Base-by-base conservation (phyloP, 2,888 invertebrate genomes). In the Acanthosoma haemorrhoidale region DNA sequence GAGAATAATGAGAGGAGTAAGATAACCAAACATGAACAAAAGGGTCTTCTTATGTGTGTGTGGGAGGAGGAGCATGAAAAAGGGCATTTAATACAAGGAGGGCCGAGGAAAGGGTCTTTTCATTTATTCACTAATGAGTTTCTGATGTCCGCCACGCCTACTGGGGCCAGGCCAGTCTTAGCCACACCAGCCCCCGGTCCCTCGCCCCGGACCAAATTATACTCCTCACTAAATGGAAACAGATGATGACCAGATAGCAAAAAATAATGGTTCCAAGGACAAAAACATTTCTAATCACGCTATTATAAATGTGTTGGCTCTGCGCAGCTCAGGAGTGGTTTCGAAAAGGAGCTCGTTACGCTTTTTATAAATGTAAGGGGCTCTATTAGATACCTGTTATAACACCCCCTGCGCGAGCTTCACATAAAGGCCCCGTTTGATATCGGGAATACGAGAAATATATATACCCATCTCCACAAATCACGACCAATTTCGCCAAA, bases 91-190 rank as follows among this genome's bases (percentile, higher is more conserved):
- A 51, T 51, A 51, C 25, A 51, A 51, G 51, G 6, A 1, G n/a
- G n/a, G 1, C 2, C n/a, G 6, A n/a, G 25, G 25, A n/a, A 16
- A 21, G 61, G 61, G 36, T 21, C 61, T 61, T 61, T 61, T 61
- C 61, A 61, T 61, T 61, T 61, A 61, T 61, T 61, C 61, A 61
- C 61, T 61, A 61, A 61, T 61, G 61, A 61, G 61, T 61, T 61
- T 61, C 61, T 61, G 61, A 61, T 61, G 61, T 61, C 61, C 38
- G 61, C 18, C 61, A 61, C 61, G 61, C 61, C 61, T n/a, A n/a
- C n/a, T n/a, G n/a, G n/a, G n/a, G n/a, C n/a, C 61, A 60, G 32
- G 3, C 18, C 51, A 51, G 32, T 32, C 32, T 9, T 6, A 4
- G 13, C 6, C 21, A 1, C n/a, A 25, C 43, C 21, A 1, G 1